Evolutionary conservation across 2,888 invertebrate species (phyloP), one percentile per base, ranked within the genome.

Genomic region (Ernsta delagoae): DNA sequence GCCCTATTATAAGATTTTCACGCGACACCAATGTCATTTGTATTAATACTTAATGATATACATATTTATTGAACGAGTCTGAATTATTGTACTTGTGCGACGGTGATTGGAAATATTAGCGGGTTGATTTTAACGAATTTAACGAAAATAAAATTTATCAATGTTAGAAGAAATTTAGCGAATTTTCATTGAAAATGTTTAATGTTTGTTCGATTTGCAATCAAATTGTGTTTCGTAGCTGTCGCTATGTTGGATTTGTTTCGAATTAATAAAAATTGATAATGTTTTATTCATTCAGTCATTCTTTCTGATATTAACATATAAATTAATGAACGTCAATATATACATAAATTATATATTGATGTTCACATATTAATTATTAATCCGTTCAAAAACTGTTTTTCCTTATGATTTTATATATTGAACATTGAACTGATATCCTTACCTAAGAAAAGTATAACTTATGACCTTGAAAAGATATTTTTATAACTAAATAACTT

Each of bases 61-160:
- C 84, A 71, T 84, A 80, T 83, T 81, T 79, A 79, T 77, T 74
- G 74, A 77, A 60, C 78, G 76, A 75, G 78, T 81, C 81, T 76
- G 80, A 81, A 77, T 80, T 67, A 77, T 80, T 67, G 80, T 81
- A 70, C 83, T 79, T 82, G 75, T 82, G 83, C 81, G 82, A 78
- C 80, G 83, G 71, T 70, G 77, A 76, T 79, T 80, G 77, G 77
- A 75, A 68, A 74, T 79, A 71, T 73, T 43, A 53, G n/a, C 75
- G 73, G 74, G 87, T 87, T 87, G 76, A 75, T 71, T 71, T 63
- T 64, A 41, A 69, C 62, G 57, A 68, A 69, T 73, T 75, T 77
- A 75, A 70, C 54, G 61, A 63, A 57, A 48, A 50, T 43, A 41
- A 67, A 56, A 56, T 66, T 43, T 66, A 34, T 34, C 45, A 43